phyloP scores from a whole-genome alignment of 2,113 vertebrate species.

The Daboia siamensis region DNA sequence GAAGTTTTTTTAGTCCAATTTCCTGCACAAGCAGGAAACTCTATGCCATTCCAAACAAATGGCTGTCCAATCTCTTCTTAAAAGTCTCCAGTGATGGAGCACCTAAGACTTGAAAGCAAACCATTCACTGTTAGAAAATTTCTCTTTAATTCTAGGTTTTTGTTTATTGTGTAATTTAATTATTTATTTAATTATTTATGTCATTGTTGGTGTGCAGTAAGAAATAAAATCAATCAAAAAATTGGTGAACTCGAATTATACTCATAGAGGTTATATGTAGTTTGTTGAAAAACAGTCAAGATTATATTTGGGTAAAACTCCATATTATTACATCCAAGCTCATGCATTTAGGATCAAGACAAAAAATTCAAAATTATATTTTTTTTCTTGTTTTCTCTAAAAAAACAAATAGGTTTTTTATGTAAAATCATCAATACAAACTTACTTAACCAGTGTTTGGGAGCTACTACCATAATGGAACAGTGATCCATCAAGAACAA shows the following conservation, averaged over 20 bases:
- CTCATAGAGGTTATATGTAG: background rate
- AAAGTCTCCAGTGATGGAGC: background rate
- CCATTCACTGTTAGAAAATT: background rate
- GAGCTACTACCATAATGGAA: background rate
- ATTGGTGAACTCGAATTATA: background rate
- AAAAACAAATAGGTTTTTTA: background rate
- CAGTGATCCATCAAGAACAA: background rate
- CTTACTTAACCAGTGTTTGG: background rate
- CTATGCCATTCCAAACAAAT: background rate
- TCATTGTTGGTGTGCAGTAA: background rate
- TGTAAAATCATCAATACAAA: background rate
- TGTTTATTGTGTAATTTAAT: too few relatives aligned
- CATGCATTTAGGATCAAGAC: background rate
- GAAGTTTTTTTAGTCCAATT: background rate
- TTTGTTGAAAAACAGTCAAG: background rate
- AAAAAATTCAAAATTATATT: background rate
- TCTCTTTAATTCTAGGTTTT: background rate
- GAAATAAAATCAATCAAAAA: background rate
- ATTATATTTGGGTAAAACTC: background rate
- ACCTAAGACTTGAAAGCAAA: background rate
- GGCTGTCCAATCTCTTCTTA: background rate
- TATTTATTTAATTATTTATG: too few relatives aligned
- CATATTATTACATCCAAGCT: background rate
- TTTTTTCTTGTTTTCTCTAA: background rate
- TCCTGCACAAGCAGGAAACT: background rate